phyloP scores from a whole-genome alignment of 2,888 invertebrate species.

The Anthophora plumipes region DNA sequence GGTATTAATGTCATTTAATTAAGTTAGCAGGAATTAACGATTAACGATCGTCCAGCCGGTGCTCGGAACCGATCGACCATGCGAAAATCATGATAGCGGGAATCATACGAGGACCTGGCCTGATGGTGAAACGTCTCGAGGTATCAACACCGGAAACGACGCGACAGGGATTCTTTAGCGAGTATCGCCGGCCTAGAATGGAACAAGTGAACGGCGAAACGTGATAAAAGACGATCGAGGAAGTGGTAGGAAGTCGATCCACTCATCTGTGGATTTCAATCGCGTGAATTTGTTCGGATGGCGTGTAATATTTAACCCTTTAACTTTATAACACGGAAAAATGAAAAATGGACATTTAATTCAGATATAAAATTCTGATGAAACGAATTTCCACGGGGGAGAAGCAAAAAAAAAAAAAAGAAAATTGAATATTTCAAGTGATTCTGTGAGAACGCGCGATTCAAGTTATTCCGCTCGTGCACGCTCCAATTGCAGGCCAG shows the following conservation, averaged over 20 bases:
- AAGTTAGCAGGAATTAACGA: not conserved
- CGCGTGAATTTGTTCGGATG: too few relatives aligned
- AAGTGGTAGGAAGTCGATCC: conserved; percentile 3
- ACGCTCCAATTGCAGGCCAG: conserved; percentile 23
- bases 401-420: not conserved
- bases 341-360: too few relatives aligned
- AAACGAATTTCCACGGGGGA: not conserved
- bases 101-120: conserved; percentile 55
- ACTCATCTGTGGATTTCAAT: conserved; percentile 8
- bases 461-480: conserved; percentile 2
- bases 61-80: conserved; percentile 59
- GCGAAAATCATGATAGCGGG: conserved; percentile 73
- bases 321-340: not conserved
- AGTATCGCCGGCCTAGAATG: conserved; percentile 36
- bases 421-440: not conserved
- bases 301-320: too few relatives aligned
- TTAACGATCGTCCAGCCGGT: conserved; percentile 73
- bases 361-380: too few relatives aligned
- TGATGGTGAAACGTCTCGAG: conserved; percentile 14
- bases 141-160: conserved; percentile 37
- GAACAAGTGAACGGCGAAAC: conserved; percentile 55
- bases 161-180: conserved; percentile 5
- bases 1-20: conserved; percentile 48
- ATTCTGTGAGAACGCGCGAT: not conserved
- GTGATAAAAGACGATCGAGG: conserved; percentile 44